These are phyloP conservation scores for Lates calcarifer DNA, from an alignment of 2,113 vertebrate species.

Conservation along the genomic window DNA sequence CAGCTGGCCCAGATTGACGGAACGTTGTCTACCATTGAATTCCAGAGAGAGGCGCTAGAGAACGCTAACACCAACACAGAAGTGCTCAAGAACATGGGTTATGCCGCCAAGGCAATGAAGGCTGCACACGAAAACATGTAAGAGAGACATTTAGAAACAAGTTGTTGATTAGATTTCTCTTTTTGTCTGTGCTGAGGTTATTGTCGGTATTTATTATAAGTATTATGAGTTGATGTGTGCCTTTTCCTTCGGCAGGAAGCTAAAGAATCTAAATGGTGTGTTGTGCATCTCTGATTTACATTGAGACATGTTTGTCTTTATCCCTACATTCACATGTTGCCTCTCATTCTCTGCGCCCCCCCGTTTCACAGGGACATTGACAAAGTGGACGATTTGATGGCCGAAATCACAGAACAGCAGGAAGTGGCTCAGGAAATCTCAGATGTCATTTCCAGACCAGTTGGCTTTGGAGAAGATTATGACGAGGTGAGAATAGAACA, in stretches of 20 bases:
- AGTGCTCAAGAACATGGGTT: slow-evolving; percentile 98
- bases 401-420: slow-evolving; percentile 97
- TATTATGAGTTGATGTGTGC: not conserved
- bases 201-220: too few species aligned
- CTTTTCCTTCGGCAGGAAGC: not conserved
- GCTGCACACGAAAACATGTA: slow-evolving; percentile 96
- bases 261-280: not conserved
- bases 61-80: slow-evolving; percentile 99
- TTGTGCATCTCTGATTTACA: not conserved
- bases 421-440: slow-evolving; percentile 98
- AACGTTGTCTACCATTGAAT: slow-evolving; percentile 96
- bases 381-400: slow-evolving; percentile 98
- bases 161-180: not conserved
- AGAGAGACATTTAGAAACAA: slow-evolving; percentile 39
- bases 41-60: slow-evolving; percentile 96
- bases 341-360: not conserved
- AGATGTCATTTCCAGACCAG: slow-evolving; percentile 94
- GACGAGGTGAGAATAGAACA: slow-evolving; percentile 88
- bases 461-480: slow-evolving; percentile 94
- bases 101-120: slow-evolving; percentile 96
- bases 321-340: not conserved
- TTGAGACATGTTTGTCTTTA: not conserved
- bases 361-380: slow-evolving; percentile 91
- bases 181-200: too few species aligned
- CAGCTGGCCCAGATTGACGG: slow-evolving; percentile 97